phyloP scores from a whole-genome alignment of 2,797 vertebrate genomes.

The Tolypeutes matacus region DNA sequence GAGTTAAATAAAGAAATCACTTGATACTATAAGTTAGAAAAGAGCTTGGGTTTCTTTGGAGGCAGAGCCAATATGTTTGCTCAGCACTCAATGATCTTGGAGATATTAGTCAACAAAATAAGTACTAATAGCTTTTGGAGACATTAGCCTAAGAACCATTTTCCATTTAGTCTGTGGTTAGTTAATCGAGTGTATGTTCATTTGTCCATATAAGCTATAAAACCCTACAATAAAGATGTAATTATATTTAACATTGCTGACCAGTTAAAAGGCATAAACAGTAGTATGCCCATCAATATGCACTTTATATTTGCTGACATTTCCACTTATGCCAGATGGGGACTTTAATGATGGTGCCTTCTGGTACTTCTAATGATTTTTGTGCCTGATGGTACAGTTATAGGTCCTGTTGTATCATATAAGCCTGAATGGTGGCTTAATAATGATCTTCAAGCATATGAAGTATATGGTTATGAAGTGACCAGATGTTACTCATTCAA shows the following conservation, averaged over 20 bases:
- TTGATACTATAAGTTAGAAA: background rate
- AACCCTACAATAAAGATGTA: constrained; percentile 78
- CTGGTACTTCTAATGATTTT: constrained; percentile 68
- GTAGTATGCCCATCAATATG: constrained; percentile 67
- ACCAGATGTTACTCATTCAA: constrained; percentile 78
- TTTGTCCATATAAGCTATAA: constrained; percentile 82
- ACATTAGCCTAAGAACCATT: constrained; percentile 81
- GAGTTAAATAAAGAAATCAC: constrained; percentile 34
- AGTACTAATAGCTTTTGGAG: constrained; percentile 77
- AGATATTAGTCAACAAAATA: constrained; percentile 77
- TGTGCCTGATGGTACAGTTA: constrained; percentile 79
- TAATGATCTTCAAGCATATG: constrained; percentile 73
- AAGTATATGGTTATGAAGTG: constrained; percentile 75
- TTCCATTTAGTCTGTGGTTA: constrained; percentile 78
- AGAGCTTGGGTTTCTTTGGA: constrained; percentile 31
- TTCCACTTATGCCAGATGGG: constrained; percentile 81
- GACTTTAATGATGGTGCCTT: constrained; percentile 76
- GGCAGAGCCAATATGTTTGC: constrained; percentile 60
- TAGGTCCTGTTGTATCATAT: constrained; percentile 66
- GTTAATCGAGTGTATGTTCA: constrained; percentile 81
- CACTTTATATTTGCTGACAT: constrained; percentile 80
- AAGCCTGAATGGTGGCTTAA: constrained; percentile 81
- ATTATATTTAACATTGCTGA: constrained; percentile 83
- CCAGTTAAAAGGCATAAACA: constrained; percentile 79
- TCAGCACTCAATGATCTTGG: constrained; percentile 53